phyloP scores from a whole-genome alignment of 2,888 invertebrate genomes.

The Molorchus minor region DNA sequence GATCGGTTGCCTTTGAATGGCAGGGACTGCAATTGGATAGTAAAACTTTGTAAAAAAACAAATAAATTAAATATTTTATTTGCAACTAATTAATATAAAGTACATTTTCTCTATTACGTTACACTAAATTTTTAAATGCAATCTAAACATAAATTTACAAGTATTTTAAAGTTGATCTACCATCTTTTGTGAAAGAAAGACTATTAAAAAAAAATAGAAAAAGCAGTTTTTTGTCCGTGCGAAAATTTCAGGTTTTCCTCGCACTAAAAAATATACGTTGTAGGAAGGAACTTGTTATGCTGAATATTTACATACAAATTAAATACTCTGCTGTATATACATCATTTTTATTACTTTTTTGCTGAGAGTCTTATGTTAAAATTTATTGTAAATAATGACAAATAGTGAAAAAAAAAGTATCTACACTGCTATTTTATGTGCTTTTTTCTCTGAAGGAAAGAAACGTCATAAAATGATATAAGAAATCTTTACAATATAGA shows the following conservation, averaged over 20 bases:
- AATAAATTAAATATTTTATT: conserved; percentile 27
- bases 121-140: conserved; percentile 32
- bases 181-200: conserved; percentile 4
- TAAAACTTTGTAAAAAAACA: too few species aligned
- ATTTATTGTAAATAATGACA: conserved; percentile 42
- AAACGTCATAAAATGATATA: conserved; percentile 32
- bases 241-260: conserved; percentile 36
- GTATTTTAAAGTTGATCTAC: conserved; percentile 17
- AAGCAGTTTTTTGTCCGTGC: conserved; percentile 20
- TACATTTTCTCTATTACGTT: conserved; percentile 27
- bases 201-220: conserved; percentile 17
- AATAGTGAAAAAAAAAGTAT: conserved; percentile 34
- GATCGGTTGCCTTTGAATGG: too few species aligned
- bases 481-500: conserved; percentile 38
- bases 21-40: too few species aligned
- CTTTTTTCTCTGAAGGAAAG: conserved; percentile 24
- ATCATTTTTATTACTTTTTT: conserved; percentile 31
- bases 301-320: conserved; percentile 36
- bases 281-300: conserved; percentile 24
- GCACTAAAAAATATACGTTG: conserved; percentile 28
- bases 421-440: conserved; percentile 17
- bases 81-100: conserved; percentile 33
- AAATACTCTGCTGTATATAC: conserved; percentile 30
- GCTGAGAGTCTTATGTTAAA: conserved; percentile 44
- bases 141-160: conserved; percentile 29